Conservation (phyloP, 2,113 vertebrate genomes). For the Cromileptes altivelis region DNA sequence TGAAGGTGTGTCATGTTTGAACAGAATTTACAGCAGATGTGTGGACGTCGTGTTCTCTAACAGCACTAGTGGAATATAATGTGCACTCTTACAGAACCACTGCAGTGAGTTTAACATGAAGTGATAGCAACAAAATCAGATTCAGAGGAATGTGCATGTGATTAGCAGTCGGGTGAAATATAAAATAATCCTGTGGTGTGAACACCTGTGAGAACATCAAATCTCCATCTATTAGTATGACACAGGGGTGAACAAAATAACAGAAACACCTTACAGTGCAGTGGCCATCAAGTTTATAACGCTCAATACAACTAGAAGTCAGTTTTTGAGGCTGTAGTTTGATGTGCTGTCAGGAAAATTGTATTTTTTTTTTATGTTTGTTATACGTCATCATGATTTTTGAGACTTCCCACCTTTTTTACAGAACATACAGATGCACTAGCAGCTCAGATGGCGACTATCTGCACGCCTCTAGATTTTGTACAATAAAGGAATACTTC, state of each 20-base stretch:
- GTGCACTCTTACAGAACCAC: background rate
- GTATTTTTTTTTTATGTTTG: background rate
- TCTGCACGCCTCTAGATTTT: background rate
- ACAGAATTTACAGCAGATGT: slow-evolving; percentile 25
- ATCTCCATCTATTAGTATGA: background rate
- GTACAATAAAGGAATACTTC: no score
- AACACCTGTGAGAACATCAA: slow-evolving; percentile 17
- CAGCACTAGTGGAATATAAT: background rate
- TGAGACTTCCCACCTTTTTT: background rate
- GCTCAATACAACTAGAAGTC: background rate
- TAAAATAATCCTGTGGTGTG: slow-evolving; percentile 7
- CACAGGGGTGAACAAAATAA: slow-evolving; percentile 26
- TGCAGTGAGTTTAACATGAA: background rate
- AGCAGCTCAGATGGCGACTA: background rate
- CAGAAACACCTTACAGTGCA: slow-evolving; percentile 8
- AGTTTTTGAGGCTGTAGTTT: background rate
- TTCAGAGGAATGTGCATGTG: background rate
- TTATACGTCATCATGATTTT: background rate
- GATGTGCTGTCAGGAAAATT: background rate
- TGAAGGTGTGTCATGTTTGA: slow-evolving; percentile 9
- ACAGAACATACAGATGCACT: background rate
- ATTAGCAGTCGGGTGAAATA: background rate
- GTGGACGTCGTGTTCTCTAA: background rate
- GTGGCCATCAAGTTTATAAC: background rate
- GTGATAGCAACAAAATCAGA: slow-evolving; percentile 3